Percentiles rank a stretch among this genome's conserved stretches.
Evolutionary conservation across 2,797 vertebrate genomes (phyloP).

Genomic region (Coreius guichenoti): DNA sequence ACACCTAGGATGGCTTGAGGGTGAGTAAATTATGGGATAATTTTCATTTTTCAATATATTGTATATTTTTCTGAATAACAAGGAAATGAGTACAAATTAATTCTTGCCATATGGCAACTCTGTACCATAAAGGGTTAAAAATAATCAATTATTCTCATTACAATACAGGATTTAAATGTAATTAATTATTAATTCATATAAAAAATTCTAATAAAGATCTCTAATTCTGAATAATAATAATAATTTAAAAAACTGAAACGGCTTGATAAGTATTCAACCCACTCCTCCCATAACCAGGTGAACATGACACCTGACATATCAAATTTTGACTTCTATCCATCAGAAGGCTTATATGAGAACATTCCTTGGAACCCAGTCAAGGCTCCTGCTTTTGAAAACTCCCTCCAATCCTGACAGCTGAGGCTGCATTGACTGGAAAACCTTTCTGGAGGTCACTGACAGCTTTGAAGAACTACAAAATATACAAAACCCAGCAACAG

Average conservation of each 20-base stretch:
- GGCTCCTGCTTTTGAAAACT: neutral
- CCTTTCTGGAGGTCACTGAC: neutral
- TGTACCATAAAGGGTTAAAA: no score
- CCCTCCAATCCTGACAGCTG: neutral
- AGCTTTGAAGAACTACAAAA: neutral
- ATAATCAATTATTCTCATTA: neutral
- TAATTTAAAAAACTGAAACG: neutral
- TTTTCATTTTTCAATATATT: no score
- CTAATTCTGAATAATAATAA: neutral
- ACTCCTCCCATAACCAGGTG: neutral
- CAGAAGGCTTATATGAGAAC: neutral
- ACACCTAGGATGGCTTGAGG: no score
- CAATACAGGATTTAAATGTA: neutral
- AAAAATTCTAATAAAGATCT: neutral
- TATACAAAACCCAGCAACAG: neutral
- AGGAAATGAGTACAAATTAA: no score
- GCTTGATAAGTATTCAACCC: constrained; percentile 18
- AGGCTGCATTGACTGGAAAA: neutral
- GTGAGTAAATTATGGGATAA: no score
- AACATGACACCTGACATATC: neutral
- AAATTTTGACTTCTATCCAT: neutral
- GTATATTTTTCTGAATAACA: no score
- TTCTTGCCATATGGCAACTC: no score
- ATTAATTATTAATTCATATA: neutral
- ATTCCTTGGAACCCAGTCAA: neutral